Evolutionary conservation across 2,888 invertebrate genomes (phyloP), one percentile per base, ranked within the genome.

Genomic region (Stenoptilia bipunctidactyla): DNA sequence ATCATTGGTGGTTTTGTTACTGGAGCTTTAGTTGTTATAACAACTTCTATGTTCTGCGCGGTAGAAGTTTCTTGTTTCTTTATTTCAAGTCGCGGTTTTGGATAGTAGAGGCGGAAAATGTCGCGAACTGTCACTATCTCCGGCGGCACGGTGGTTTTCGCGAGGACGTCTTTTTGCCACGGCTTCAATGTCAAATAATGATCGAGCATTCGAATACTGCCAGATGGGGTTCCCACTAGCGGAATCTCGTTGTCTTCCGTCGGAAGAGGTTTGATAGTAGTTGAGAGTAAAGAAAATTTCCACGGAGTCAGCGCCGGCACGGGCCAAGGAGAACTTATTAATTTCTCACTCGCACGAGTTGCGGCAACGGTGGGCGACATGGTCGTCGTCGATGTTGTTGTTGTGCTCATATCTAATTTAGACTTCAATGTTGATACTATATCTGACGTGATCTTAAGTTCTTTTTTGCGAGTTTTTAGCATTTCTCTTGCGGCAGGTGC

Each of bases 301-400:
- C 79, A 76, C 10, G 72, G 72, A 41, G 67, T 65, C 34, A 87
- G 66, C 9, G 86, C 84, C 20, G 86, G 86, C 61, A 86, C 80
- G 37, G 82, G 85, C 70, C 86, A 85, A 4, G 84, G 75, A 34
- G 82, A 77, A n/a, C 68, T 64, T 15, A 76, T 68, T 44, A 70
- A 60, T 43, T 49, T 65, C 40, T 69, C 72, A 40, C 50, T 61
- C 4, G 51, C 52, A 4, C 55, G 50, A 10, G 64, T 58, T 1
- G 68, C 45, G 15, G 66, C 43, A 27, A 59, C 45, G 27, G 60
- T 53, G 25, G 65, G 44, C 12, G 48, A 52, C 40, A 48, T 43
- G 13, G 49, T 43, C 13, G 64, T 52, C 6, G 61, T 48, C 14
- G 58, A 61, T 9, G 59, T 56, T 25, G 55, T 59, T 25, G 53